Evolutionary conservation across 2,797 vertebrate genomes (phyloP).

Genomic region (Mormyrus hasselquistii): DNA sequence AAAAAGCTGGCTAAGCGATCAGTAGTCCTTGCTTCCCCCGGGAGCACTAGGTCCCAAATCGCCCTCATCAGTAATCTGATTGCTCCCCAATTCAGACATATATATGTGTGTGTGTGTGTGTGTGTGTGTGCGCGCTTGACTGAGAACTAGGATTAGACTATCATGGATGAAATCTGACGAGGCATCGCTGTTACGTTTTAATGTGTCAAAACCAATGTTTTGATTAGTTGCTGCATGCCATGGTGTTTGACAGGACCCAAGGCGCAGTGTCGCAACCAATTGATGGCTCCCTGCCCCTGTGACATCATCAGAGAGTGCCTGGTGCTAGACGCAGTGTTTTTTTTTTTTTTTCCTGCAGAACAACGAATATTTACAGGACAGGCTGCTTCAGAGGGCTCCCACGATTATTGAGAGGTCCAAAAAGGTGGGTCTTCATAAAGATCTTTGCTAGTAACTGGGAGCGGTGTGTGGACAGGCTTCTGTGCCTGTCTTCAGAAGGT

Average conservation of each 20-base stretch:
- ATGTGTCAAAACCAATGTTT: background rate
- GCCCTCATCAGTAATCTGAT: background rate
- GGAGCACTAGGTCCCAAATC: background rate
- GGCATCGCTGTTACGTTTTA: background rate
- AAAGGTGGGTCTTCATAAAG: conserved; percentile 64
- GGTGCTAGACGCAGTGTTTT: background rate
- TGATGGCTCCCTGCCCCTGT: background rate
- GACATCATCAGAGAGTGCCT: background rate
- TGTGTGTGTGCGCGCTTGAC: background rate
- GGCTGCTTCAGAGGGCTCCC: conserved; percentile 83
- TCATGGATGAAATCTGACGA: background rate
- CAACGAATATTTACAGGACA: conserved; percentile 92
- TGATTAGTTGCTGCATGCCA: background rate
- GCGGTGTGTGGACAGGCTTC: background rate
- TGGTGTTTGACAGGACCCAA: background rate
- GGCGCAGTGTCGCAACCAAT: background rate
- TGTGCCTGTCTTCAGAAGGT: background rate
- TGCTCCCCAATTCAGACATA: background rate
- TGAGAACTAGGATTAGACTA: background rate
- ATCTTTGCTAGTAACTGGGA: background rate
- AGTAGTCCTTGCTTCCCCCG: background rate
- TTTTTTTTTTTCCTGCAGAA: conserved; percentile 60
- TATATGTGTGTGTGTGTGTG: background rate
- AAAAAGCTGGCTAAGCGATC: background rate
- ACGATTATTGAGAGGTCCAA: conserved; percentile 92